phyloP scores from a whole-genome alignment of 2,888 invertebrate species.

The Pilophorus perplexus region DNA sequence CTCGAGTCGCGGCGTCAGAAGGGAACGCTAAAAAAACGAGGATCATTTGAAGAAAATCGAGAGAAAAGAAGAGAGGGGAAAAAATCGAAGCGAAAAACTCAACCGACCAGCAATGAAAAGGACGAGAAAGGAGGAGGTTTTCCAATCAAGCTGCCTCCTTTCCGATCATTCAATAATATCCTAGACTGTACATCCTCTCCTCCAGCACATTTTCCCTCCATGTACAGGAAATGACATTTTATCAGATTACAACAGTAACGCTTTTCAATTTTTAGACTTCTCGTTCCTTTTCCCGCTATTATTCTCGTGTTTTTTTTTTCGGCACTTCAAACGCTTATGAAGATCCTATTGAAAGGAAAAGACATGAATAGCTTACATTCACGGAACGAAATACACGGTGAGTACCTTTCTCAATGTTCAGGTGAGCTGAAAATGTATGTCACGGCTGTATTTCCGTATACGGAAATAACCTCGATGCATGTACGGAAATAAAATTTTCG shows the following conservation, averaged over 20 bases:
- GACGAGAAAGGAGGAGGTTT: neutral
- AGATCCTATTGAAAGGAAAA: neutral
- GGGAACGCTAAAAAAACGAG: neutral
- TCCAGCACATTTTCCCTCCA: too few relatives aligned
- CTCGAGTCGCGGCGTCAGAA: too few relatives aligned
- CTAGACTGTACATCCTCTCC: too few relatives aligned
- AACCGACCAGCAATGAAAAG: neutral
- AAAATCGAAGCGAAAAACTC: conserved; percentile 5
- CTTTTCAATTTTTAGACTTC: conserved; percentile 14
- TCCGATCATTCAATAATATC: conserved; percentile 19
- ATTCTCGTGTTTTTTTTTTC: neutral
- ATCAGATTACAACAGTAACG: conserved; percentile 26
- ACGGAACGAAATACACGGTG: too few relatives aligned
- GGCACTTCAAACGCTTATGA: neutral
- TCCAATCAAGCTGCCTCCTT: conserved; percentile 14
- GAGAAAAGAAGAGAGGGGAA: neutral
- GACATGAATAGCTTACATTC: too few relatives aligned
- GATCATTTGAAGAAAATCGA: neutral
- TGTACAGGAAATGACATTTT: conserved; percentile 28
- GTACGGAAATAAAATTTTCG: too few relatives aligned
- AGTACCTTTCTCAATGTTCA: too few relatives aligned
- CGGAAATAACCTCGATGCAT: too few relatives aligned
- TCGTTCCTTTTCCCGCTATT: neutral
- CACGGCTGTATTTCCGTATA: too few relatives aligned
- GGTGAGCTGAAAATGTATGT: too few relatives aligned